Base-by-base conservation (phyloP, 1,140 invertebrate genomes). In the Aphelenchoides fujianensis region DNA sequence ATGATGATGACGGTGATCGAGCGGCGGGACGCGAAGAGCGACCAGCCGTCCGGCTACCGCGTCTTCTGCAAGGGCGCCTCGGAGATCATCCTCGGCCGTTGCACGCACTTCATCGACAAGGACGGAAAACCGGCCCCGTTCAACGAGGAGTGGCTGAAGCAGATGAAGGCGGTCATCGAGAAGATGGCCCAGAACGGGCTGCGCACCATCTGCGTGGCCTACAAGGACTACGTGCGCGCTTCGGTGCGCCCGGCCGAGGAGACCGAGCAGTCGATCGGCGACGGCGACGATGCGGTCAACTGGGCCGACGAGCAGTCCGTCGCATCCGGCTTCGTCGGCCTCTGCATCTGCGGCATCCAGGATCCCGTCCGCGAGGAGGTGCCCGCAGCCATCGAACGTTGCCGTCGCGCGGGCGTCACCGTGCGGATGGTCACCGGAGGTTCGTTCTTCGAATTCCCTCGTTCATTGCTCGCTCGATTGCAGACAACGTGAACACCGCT, bases 361-460 rank as follows among this genome's bases (percentile, higher is more conserved):
- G 95, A 98, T 89, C 95, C 95, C 31, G 95, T 98, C 37, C 89
- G 96, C 85, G 91, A 93, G 19, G 96, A 98, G 89, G 92, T 97
- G 67, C 96, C 96, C 2, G 93, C 94, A 73, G 95, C 96, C 35
- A 98, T 99, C 75, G 88, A 89, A 69, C 93, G 91, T 85, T 99
- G 96, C 86, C 94, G 97, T 87, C 90, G 91, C 81, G 94, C 97
- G 34, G 97, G 97, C 76, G 98, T 99, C 76, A 97, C 94, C 12
- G 96, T 99, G 2, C 89, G 97, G 68, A 99, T 99, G 96, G 96
- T 99, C 34, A 98, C 96, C 27, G 95, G 95, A 68, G n/a, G n/a
- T n/a, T n/a, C n/a, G n/a, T n/a, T n/a, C n/a, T n/a, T n/a, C n/a
- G n/a, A n/a, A n/a, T n/a, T n/a, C n/a, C n/a, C n/a, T n/a, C n/a